phyloP scores from a whole-genome alignment of 2,888 invertebrate species.

The Rotaria sp. region DNA sequence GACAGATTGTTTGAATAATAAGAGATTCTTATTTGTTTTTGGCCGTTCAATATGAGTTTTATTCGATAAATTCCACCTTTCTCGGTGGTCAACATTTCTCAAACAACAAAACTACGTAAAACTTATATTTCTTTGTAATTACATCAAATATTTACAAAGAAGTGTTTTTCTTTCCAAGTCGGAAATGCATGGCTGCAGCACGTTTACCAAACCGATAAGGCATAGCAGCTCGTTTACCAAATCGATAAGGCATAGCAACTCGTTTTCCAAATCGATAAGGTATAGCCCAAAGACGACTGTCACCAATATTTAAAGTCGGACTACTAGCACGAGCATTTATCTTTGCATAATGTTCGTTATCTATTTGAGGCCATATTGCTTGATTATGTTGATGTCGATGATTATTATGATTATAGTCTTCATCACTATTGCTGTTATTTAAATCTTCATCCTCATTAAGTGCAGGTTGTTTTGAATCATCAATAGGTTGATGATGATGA shows the following conservation, averaged over 20 bases:
- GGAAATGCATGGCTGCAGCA: not conserved
- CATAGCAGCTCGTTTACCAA: not conserved
- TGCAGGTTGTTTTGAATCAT: not conserved
- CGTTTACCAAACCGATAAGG: conserved; percentile 11
- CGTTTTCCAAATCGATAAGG: conserved; percentile 15
- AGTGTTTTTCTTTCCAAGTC: not conserved
- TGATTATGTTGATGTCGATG: not conserved
- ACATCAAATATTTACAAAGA: not conserved
- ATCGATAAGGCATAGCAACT: not conserved
- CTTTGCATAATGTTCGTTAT: not conserved
- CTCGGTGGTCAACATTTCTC: not conserved
- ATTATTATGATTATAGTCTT: not conserved
- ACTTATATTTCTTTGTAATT: not conserved
- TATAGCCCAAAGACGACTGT: not conserved
- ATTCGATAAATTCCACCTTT: not conserved
- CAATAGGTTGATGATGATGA: not conserved
- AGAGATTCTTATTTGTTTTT: too few relatives aligned
- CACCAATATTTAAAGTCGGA: not conserved
- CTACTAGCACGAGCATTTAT: not conserved
- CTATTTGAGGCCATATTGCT: not conserved
- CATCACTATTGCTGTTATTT: not conserved
- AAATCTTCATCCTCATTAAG: not conserved
- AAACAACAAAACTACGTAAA: not conserved
- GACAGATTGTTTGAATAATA: too few relatives aligned
- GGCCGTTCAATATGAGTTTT: not conserved